These are phyloP conservation scores for Calidris pugnax DNA, from an alignment of 2,113 vertebrate genomes.

Conservation along the genomic window DNA sequence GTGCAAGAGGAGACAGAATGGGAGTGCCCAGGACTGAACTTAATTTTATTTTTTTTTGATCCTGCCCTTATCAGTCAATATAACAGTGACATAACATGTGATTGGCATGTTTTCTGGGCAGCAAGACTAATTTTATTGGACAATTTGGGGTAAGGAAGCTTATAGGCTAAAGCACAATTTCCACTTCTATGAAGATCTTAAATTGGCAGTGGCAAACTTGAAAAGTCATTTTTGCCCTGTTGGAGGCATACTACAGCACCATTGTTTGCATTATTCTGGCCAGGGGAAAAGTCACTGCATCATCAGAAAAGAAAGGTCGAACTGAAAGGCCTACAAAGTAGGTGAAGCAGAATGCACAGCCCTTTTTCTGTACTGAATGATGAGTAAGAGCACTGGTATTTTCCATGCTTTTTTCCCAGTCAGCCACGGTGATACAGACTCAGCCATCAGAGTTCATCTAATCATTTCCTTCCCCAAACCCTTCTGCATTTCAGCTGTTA, in stretches of 20 bases:
- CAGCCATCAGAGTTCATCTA: neutral
- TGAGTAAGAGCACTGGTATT: neutral
- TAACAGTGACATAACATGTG: rapidly evolving
- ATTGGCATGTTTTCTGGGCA: neutral
- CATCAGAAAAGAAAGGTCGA: neutral
- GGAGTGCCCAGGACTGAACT: neutral
- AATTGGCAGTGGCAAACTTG: neutral
- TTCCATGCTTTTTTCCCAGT: neutral
- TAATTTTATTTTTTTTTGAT: rapidly evolving
- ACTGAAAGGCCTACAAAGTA: neutral
- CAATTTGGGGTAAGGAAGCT: neutral
- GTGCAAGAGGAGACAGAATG: neutral
- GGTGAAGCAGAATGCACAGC: neutral
- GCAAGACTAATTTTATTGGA: neutral
- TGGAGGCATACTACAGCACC: neutral
- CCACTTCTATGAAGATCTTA: neutral
- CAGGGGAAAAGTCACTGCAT: neutral
- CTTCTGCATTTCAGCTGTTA: slow-evolving; percentile 68
- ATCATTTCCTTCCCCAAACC: neutral
- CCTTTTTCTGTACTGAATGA: neutral
- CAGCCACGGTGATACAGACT: neutral
- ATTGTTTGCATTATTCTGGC: neutral
- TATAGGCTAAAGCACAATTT: neutral
- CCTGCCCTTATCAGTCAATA: neutral
- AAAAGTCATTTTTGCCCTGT: neutral